Evolutionary conservation across 92 coral and sea anemone species (phyloP), one percentile per base, ranked within the genome.

Genomic region (Porites rus): DNA sequence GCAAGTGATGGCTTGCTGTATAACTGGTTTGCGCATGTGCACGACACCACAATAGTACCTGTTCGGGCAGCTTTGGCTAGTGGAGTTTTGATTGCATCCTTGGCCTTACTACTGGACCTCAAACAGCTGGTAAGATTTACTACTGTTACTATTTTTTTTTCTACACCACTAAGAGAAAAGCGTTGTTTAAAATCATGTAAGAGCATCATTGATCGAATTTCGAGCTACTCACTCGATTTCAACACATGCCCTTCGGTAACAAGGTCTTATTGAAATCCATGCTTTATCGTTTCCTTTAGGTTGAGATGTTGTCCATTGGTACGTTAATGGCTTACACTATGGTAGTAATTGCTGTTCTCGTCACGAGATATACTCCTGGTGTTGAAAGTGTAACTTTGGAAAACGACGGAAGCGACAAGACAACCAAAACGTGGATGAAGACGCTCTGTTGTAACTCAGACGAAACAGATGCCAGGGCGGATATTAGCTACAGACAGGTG

Each of bases 311-410:
- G 75, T 94, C 97, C 38, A 92, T 94, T 69, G 97, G 97, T 43
- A 92, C 99, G 1, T 68, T 95, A 13, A 84, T 95, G 3, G 97
- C 98, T 21, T 97, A 91, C 83, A 95, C 98, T 10, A 95, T 95
- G 88, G 98, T 97, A 12, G 92, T 98, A 8, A 56, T 97, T 18
- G 84, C 93, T 76, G 98, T 97, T 18, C 75, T 97, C 70, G 61
- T 95, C 56, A 88, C 98, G 12, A 93, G 99, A 11, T 95, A 93
- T 75, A 90, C 87, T 67, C 97, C 98, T 8, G 97, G 92, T 7
- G 90, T 90, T 6, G 80, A 65, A 68, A 93, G 94, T 51, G 93
- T 95, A 1, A 63, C 84, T 9, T 21, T 28, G 14, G 76, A 76
- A 77, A 74, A 81, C 20, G 89, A 86, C 11, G 87, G 74, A 71